Evolutionary conservation across 1,140 invertebrate species (phyloP), one percentile per base, ranked within the genome.

Genomic region (Drosophila rhopaloa): DNA sequence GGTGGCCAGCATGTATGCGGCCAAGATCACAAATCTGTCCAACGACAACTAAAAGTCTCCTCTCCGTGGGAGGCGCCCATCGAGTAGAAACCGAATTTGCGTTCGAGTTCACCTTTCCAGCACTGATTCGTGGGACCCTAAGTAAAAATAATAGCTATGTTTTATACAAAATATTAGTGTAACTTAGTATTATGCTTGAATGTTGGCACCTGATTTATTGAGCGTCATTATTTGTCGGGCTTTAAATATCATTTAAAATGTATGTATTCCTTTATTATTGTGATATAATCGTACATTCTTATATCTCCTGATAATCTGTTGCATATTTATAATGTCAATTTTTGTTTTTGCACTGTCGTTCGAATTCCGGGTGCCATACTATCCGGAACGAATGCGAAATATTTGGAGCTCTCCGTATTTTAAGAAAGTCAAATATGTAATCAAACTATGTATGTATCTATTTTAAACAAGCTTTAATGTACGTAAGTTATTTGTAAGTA

Each of bases 1-100:
- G 93, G 95, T 95, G 62, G 89, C 91, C 68, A 90, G 91, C 75
- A 85, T 92, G 79, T 92, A 92, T 71, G 91, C 91, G 65, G 91
- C 90, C 56, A 92, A 92, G 83, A 91, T 92, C 41, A 85, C 91
- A 78, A 92, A 90, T 82, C 61, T 91, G 60, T 84, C 83, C 63
- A 91, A 83, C 71, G 91, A 92, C 73, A 92, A 91, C 51, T 90
- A 47, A 83, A 47, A 35, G n/a, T 16, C 44, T 13, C 3, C 7
- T 3, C 44, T 8, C 4, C 10, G 9, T 5, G 44, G 44, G 10
- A 13, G 44, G 19, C 19, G 0, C 27, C 47, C 27, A 32, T 43
- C 24, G 44, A 58, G n/a, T 41, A 32, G 10, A 50, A 43, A 55
- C 16, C 44, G 51, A 71, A 56, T 71, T 71, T 80, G 43, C 46